Base-by-base conservation (phyloP, 2,888 invertebrate genomes). In the Drosophila pseudotalamancana region DNA sequence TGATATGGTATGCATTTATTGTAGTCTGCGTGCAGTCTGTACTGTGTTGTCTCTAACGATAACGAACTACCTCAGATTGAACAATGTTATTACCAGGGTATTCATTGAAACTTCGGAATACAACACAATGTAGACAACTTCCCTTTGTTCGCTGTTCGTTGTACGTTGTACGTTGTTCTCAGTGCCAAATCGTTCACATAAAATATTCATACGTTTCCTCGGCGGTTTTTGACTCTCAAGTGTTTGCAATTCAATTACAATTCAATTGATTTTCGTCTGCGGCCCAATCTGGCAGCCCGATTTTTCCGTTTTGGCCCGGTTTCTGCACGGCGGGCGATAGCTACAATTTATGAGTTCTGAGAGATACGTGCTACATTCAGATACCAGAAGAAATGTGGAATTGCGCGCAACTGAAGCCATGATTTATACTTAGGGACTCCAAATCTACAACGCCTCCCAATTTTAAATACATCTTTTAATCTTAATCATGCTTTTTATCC, bases 161-260 rank as follows among this genome's bases (percentile, higher is more conserved):
- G 25, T 40, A 11, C 25, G 25, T 11, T 42, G 16, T 50, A 50
- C 54, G 46, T 65, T 70, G 50, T 68, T 42, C 57, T 64, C 55
- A 40, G 9, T 59, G 72, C 35, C 73, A 83, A 83, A 77, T 81
- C 76, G 81, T 72, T 84, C 84, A 81, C 72, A 78, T 84, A 81
- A 84, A 84, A 84, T 84, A 84, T 84, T 78, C 84, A 84, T 78
- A 73, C 81, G 78, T 81, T 78, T 81, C 61, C 82, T 78, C 27
- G 35, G 80, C 74, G 83, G 80, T 75, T 81, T 78, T 70, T 74
- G 72, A 55, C 74, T 80, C 75, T 72, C 66, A 84, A 78, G 78
- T 81, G 81, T 76, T 76, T 77, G 76, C 81, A 81, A 80, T 84
- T 84, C 81, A 81, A 80, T 84, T 84, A 83, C 83, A 79, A 77